These are phyloP conservation scores for Subacronicta megacephala DNA, from an alignment of 2,888 invertebrate species.

Conservation along the genomic window DNA sequence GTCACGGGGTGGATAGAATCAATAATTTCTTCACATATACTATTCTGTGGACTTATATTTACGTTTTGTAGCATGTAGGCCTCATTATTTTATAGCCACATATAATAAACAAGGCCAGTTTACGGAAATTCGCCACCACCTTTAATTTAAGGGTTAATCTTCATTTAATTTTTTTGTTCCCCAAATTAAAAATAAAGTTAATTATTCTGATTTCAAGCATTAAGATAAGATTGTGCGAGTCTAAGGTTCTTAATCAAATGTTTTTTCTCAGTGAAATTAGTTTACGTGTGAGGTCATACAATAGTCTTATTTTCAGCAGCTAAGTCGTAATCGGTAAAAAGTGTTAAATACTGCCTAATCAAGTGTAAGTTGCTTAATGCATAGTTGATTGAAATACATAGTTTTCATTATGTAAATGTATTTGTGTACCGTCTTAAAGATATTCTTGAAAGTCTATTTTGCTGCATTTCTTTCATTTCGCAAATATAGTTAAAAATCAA, in stretches of 20 bases:
- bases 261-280: neutral
- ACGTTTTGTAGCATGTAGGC: conserved; percentile 18
- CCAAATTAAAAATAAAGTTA: neutral
- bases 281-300: conserved; percentile 20
- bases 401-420: neutral
- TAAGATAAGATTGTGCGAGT: conserved; percentile 26
- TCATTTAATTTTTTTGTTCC: conserved; percentile 25
- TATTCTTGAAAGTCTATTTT: conserved; percentile 20
- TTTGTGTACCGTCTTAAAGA: conserved; percentile 24
- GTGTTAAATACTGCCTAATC: conserved; percentile 18
- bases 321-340: conserved; percentile 1
- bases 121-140: conserved; percentile 28
- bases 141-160: conserved; percentile 34
- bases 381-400: conserved; percentile 5
- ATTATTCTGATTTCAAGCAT: conserved; percentile 31
- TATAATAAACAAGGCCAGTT: conserved; percentile 30
- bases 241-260: conserved; percentile 13
- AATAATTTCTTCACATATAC: conserved; percentile 23
- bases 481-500: neutral
- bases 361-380: conserved; percentile 4
- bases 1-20: conserved; percentile 43
- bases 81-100: conserved; percentile 44
- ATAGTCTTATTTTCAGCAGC: conserved; percentile 20
- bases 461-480: neutral
- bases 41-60: conserved; percentile 33